Base-by-base conservation (phyloP, 2,888 invertebrate genomes). In the Patella pellucida region DNA sequence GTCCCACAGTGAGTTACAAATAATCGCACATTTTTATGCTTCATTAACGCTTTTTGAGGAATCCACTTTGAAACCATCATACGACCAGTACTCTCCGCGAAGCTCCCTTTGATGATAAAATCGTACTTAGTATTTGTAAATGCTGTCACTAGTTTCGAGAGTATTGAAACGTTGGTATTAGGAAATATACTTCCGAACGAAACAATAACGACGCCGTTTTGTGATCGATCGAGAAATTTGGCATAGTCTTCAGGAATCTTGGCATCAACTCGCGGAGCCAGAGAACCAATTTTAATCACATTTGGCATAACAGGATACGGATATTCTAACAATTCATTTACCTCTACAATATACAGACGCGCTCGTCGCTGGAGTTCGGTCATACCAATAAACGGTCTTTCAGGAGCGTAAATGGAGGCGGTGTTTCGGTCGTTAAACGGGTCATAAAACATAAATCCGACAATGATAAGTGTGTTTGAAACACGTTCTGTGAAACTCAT, bases 1-100 rank as follows among this genome's bases (percentile, higher is more conserved):
- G 73, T 78, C 1, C 87, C 87, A 52, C 83, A 84, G 72, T 87
- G 87, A 11, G 84, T 82, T 14, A 86, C 78, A 71, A 86, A 84
- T 9, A 84, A 73, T 73, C 80, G 81, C 2, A 77, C 76, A 27
- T 81, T 83, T 12, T 54, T 71, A 69, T 86, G 84, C 16, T 77
- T 84, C n/a, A 86, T 80, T 0, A 86, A 71, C 51, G 83, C 84
- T 62, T 85, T 82, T 71, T 86, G 84, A 15, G 85, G 86, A 23
- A 85, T 54, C 86, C 86, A 86, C n/a, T 71, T 54, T 9, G 74
- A 62, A 5, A 73, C 41, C 12, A 77, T 31, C 1, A 82, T 73
- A 51, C 81, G 19, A 23, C 14, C 23, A 23, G 62, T 62, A 62
- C 12, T 23, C 11, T 62, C 14, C 19, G 62, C 23, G 23, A 23